These are phyloP conservation scores for Bombycilla garrulus DNA, from an alignment of 2,113 vertebrate species.

Conservation along the genomic window DNA sequence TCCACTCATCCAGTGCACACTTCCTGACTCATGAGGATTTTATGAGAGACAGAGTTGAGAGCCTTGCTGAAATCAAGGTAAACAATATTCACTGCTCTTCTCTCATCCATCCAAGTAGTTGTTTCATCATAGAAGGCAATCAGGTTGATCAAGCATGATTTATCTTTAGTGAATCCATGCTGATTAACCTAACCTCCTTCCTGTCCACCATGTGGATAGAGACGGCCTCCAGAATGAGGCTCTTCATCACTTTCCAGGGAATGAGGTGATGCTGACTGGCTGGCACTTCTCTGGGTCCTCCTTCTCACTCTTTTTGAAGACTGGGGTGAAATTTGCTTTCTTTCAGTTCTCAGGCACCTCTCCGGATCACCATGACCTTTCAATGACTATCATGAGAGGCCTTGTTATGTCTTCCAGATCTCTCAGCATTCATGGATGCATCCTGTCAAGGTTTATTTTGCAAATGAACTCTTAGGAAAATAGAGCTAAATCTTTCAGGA, in stretches of 20 bases:
- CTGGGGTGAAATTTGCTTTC: neutral
- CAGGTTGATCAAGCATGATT: neutral
- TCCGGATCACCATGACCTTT: neutral
- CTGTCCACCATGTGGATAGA: neutral
- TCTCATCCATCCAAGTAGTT: neutral
- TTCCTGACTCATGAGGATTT: neutral
- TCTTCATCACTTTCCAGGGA: neutral
- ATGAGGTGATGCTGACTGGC: neutral
- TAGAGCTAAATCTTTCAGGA: neutral
- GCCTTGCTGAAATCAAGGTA: neutral
- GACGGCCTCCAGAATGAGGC: neutral
- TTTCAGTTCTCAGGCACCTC: neutral
- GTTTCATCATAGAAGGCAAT: neutral
- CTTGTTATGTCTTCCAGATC: fast-evolving
- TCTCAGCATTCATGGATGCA: neutral
- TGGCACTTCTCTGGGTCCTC: neutral
- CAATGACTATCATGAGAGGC: neutral
- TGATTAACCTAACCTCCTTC: neutral
- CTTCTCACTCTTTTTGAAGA: neutral
- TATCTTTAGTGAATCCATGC: neutral
- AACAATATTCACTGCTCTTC: neutral
- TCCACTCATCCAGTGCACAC: neutral
- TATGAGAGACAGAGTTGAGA: neutral
- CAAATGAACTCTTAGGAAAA: neutral
- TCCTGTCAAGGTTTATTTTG: fast-evolving